Evolutionary conservation across 2,113 vertebrate species (phyloP).

Genomic region (Zosterops hypoxanthus): DNA sequence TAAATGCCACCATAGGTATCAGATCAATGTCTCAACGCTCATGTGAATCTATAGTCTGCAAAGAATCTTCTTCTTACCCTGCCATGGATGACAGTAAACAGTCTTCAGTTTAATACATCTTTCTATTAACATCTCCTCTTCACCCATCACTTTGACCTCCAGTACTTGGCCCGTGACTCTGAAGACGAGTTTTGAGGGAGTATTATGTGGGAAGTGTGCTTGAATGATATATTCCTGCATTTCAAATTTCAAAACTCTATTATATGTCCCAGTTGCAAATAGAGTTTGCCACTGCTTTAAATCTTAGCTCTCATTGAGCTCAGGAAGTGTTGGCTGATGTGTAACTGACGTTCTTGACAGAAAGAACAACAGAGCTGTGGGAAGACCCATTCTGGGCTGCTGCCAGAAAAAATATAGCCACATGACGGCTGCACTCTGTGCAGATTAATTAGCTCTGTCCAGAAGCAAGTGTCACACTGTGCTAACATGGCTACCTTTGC

Average conservation of each 20-base stretch:
- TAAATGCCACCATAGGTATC: neutral
- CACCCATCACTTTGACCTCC: neutral
- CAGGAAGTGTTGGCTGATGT: neutral
- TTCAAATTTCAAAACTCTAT: neutral
- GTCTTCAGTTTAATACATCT: neutral
- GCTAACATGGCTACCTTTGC: neutral
- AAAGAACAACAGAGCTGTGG: neutral
- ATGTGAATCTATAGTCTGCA: neutral
- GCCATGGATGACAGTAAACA: neutral
- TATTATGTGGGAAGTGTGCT: neutral
- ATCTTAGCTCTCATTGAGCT: neutral
- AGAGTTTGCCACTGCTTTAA: neutral
- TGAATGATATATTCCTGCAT: neutral
- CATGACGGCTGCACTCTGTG: neutral
- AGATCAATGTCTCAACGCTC: neutral
- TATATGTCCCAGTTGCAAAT: neutral
- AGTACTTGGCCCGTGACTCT: neutral
- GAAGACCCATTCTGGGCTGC: neutral
- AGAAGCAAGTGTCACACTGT: slow-evolving; percentile 1
- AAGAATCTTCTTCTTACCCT: neutral
- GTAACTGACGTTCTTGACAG: neutral
- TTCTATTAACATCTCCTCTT: neutral
- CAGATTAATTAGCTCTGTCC: neutral
- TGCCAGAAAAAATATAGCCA: slow-evolving; percentile 3
- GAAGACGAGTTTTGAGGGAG: neutral